Base-by-base conservation (phyloP, 1,140 invertebrate species). In the Solenopsis invicta region DNA sequence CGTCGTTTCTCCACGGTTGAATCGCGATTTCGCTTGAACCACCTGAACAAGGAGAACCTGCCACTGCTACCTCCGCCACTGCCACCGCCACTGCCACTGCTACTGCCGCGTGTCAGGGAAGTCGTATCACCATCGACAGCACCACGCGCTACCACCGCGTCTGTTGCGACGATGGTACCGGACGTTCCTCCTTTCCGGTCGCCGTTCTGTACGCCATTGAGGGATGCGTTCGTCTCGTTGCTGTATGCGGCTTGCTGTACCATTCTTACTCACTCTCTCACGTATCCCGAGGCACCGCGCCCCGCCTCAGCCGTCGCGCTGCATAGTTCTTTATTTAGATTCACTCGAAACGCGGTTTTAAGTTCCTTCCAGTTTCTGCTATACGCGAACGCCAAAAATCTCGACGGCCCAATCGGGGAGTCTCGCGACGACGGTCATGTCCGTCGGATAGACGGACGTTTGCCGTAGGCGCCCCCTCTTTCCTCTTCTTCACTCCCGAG, bases 41-140 rank as follows among this genome's bases (percentile, higher is more conserved):
- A 95, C 87, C 92, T 94, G 84, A 95, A 93, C 37, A 95, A 18
- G 4, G 94, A 95, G 78, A 95, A 95, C 9, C 93, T 87, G 66
- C 91, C 84, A 59, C 89, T 87, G 21, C 67, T 64, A 10, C 72
- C 29, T 10, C 81, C 64, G 1, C 74, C 72, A 13, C 87, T 4
- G 1, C 59, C 24, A 24, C 59, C 12, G 4, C 59, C 4, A 2
- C 59, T 4, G 52, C 18, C 21, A 21, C 62, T 4, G 52, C 18
- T 12, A 21, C 62, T 2, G 62, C 62, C 21, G 34, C 87, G 88
- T 13, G 88, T 86, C 2, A 87, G 76, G 29, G 82, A 87, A 61
- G 75, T 66, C 56, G 77, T 13, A 6, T 67, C 71, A 80, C 80
- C 75, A 37, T 61, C 74, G 80, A 82, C 52, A 76, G 13, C 45